Percentiles rank a stretch among this genome's conserved stretches.
Evolutionary conservation across 2,113 vertebrate genomes (phyloP).

Genomic region (Phocoena sinus): DNA sequence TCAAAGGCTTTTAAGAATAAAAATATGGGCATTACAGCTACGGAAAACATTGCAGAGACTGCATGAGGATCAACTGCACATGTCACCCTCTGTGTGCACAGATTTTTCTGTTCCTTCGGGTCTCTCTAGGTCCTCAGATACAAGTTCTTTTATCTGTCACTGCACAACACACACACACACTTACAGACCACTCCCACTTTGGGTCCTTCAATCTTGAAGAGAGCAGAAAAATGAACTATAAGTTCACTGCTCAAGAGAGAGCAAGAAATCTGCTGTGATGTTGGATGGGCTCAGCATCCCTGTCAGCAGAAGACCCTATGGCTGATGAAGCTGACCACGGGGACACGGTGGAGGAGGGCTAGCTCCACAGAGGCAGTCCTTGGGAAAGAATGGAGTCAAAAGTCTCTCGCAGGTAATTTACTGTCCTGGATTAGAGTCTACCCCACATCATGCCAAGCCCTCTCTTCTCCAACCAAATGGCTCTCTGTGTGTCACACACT

Average conservation of each 20-base stretch:
- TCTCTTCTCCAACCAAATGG: neutral
- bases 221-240: constrained; percentile 1
- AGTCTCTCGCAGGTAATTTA: neutral
- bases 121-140: neutral
- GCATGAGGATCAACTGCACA: neutral
- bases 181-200: neutral
- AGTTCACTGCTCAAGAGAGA: neutral
- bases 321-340: neutral
- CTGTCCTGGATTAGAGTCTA: neutral
- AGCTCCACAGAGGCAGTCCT: neutral
- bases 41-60: neutral
- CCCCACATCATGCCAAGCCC: neutral
- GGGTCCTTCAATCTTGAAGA: neutral
- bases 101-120: neutral
- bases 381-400: neutral
- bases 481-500: neutral
- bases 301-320: neutral
- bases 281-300: neutral
- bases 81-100: neutral
- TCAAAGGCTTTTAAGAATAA: neutral
- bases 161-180: neutral
- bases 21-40: neutral
- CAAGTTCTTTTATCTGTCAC: neutral
- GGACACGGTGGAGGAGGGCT: neutral
- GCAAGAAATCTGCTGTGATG: neutral